phyloP scores from a whole-genome alignment of 1,140 invertebrate genomes.

The Phymastichus coffea region DNA sequence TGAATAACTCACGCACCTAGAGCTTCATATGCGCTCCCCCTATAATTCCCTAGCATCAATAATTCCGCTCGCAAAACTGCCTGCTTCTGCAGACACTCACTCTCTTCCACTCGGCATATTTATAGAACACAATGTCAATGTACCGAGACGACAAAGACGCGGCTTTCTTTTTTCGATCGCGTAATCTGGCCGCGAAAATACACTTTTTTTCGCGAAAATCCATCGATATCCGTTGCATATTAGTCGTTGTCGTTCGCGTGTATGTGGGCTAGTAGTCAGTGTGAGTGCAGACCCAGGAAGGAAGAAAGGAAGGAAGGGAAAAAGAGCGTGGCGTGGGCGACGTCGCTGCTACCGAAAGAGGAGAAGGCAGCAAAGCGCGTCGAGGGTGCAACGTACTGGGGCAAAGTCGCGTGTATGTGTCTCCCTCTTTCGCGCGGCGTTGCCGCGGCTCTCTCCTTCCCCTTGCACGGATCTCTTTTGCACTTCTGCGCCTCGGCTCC shows the following conservation, averaged over 20 bases:
- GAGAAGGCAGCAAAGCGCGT: not conserved
- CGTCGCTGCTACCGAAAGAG: slow-evolving; percentile 5
- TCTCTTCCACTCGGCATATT: not conserved
- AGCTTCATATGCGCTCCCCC: no score
- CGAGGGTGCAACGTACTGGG: slow-evolving; percentile 50
- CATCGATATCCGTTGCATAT: no score
- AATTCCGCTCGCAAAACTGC: not conserved
- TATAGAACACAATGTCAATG: slow-evolving; percentile 11
- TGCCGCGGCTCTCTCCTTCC: no score
- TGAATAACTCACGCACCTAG: no score
- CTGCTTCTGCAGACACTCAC: not conserved
- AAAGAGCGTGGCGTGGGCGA: not conserved
- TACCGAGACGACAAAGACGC: not conserved
- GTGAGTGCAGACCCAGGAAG: not conserved
- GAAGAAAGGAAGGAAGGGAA: not conserved
- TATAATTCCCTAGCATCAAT: not conserved
- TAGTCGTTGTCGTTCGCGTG: no score
- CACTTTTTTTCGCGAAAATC: no score
- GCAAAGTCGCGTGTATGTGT: slow-evolving; percentile 20
- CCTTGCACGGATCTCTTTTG: not conserved
- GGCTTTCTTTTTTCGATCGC: no score
- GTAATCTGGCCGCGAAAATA: slow-evolving; percentile 1
- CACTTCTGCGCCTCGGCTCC: not conserved
- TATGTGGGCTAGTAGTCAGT: no score
- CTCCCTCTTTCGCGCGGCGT: no score